Evolutionary conservation across 2,888 invertebrate genomes (phyloP), one percentile per base, ranked within the genome.

Genomic region (Platycnemis pennipes): DNA sequence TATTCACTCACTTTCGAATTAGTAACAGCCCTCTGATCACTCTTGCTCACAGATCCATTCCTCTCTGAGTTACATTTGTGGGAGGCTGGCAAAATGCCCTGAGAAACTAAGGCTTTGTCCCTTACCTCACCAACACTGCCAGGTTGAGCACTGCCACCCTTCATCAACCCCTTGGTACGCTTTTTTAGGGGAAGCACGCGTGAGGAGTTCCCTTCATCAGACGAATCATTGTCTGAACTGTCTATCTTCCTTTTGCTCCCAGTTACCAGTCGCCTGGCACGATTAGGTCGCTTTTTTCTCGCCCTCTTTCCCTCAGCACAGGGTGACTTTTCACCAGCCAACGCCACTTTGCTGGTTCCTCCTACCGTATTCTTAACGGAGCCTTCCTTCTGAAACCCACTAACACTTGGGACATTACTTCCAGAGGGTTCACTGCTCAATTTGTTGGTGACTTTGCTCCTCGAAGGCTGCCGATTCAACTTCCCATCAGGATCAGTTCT

Each of bases 1-100:
- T 88, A 88, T 26, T 44, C 88, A 86, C 86, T 44, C 86, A 87
- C 87, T 87, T 94, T 94, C n/a, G 85, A 86, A 13, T 53, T 44
- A n/a, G 31, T 45, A 63, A 56, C 91, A 63, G 26, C n/a, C n/a
- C 44, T 8, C 91, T 45, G 63, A 44, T 63, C 44, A 19, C 91
- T 37, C 42, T 91, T 63, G 44, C 56, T 45, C 31, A 91, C 53
- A 5, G 53, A 56, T 42, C 91, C 91, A 44, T 91, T 91, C 63
- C 42, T 91, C 44, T 91, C 91, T 0, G 56, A 63, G 42, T 44
- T n/a, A 53, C 56, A 5, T 69, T 91, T 91, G n/a, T n/a, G 56
- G 56, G 89, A 42, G 37, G 42, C 13, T 42, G 49, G n/a, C 56
- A 89, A 45, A 31, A 56, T 53, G 53, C 56, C 53, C 56, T 89